These are phyloP conservation scores for Caenorhabditis sp. DNA, from an alignment of 2,888 invertebrate genomes.

Conservation along the genomic window DNA sequence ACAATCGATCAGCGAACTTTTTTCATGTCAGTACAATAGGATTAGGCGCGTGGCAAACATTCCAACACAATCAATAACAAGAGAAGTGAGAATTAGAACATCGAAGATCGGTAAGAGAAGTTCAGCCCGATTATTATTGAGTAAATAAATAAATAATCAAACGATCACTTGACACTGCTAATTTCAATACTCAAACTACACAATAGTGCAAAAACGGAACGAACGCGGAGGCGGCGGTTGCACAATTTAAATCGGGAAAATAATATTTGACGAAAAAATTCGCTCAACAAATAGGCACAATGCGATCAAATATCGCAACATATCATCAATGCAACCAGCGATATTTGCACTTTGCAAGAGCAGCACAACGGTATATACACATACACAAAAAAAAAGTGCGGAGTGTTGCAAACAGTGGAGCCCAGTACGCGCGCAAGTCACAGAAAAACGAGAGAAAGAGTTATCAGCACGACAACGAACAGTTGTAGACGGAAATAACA, in stretches of 20 bases:
- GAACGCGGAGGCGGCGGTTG: not conserved
- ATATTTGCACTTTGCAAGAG: not conserved
- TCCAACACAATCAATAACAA: too few species aligned
- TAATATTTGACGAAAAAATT: not conserved
- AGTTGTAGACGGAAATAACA: not conserved
- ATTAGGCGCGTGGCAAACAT: too few species aligned
- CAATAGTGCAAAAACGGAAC: not conserved
- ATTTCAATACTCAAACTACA: not conserved
- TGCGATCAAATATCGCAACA: conserved; percentile 1
- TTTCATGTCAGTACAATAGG: too few species aligned
- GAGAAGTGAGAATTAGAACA: not conserved
- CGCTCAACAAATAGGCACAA: not conserved
- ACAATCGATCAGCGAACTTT: too few species aligned
- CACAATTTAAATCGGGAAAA: not conserved
- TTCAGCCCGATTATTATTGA: not conserved
- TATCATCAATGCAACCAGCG: not conserved
- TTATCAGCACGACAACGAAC: not conserved
- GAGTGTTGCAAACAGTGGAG: not conserved
- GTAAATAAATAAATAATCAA: not conserved
- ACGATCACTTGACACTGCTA: not conserved
- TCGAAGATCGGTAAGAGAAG: not conserved
- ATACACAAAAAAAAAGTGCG: not conserved
- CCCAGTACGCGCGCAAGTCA: not conserved
- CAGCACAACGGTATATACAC: not conserved
- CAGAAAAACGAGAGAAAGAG: too few species aligned